Evolutionary conservation across 2,113 vertebrate genomes (phyloP), one percentile per base, ranked within the genome.

Genomic region (Sceloporus tristichus): DNA sequence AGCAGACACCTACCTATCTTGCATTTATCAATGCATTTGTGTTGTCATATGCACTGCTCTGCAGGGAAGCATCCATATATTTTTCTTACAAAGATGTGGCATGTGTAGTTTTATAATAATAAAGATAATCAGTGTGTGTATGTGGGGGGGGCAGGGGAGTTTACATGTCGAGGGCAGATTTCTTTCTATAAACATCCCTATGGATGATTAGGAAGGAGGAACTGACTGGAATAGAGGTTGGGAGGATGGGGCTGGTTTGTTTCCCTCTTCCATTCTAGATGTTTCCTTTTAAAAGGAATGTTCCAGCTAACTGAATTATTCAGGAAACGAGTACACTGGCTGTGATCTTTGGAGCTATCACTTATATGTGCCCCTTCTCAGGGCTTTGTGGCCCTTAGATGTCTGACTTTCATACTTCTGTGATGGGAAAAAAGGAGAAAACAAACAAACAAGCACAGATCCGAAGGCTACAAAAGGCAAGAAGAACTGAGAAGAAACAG

Each of bases 401-500:
- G 56, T n/a, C 76, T 53, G 91, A 93, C 75, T 92, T 90, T 94
- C 86, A 87, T 79, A 84, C 56, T 56, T 92, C 48, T 65, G 27
- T 88, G 85, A 86, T 53, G 73, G 65, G 80, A 68, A 68, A 54
- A 14, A 68, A 34, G 27, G 84, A 38, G n/a, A 5, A 40, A 38
- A 29, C 87, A 81, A 87, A 23, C 2, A 53, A 11, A 84, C 87
- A 70, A 87, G 40, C 87, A 80, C 88, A 91, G 89, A 94, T 85
- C 80, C 18, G 83, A 88, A 92, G 62, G 89, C 34, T 73, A 89
- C 38, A 85, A 86, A 90, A 87, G 7, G 75, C 87, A 82, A 66
- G 86, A 94, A 29, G 90, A 94, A 92, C 89, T 87, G 85, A 71
- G 87, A n/a, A 53, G 92, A 93, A 90, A 73, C 74, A 90, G 74